Evolutionary conservation across 35 echinoderm and acorn worm genomes (phyloP).

Genomic region (Ophioderma brevispina): DNA sequence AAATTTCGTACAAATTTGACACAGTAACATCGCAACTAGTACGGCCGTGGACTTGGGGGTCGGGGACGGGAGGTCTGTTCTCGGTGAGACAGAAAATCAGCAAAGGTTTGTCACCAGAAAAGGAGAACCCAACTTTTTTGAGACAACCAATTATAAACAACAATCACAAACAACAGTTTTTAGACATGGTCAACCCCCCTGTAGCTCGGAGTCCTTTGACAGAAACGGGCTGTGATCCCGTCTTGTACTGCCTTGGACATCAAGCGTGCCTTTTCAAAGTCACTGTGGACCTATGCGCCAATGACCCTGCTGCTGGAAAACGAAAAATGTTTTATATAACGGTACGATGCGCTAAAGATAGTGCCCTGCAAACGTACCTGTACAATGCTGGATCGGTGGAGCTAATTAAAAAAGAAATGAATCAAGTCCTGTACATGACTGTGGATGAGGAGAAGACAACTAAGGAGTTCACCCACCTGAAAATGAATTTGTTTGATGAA

Average conservation of each 20-base stretch:
- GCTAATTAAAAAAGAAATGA: slow-evolving; percentile 55
- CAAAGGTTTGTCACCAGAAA: slow-evolving; percentile 65
- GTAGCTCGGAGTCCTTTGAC: slow-evolving; percentile 56
- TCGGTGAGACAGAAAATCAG: slow-evolving; percentile 71
- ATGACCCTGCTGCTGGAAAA: slow-evolving; percentile 84
- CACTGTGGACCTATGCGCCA: slow-evolving; percentile 88
- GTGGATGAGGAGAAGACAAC: slow-evolving; percentile 64
- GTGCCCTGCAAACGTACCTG: slow-evolving; percentile 34
- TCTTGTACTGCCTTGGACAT: slow-evolving; percentile 87
- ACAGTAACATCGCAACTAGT: slow-evolving; percentile 70
- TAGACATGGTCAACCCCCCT: slow-evolving; percentile 17
- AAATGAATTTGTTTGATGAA: slow-evolving; percentile 57
- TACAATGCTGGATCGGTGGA: slow-evolving; percentile 22
- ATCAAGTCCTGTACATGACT: slow-evolving; percentile 66
- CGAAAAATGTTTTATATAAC: slow-evolving; percentile 84
- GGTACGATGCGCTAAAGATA: slow-evolving; percentile 88
- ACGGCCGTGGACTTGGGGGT: slow-evolving; percentile 65
- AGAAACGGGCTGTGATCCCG: slow-evolving; percentile 89
- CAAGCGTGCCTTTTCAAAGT: slow-evolving; percentile 98
- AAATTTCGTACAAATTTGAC: slow-evolving; percentile 82
- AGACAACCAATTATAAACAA: slow-evolving; percentile 4
- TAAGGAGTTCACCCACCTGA: slow-evolving; percentile 29
- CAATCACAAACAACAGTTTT: slow-evolving; percentile 36
- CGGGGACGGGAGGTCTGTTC: slow-evolving; percentile 28
- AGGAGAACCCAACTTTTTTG: slow-evolving; percentile 1